These are phyloP conservation scores for Luehdorfia chinensis DNA, from an alignment of 1,140 invertebrate genomes.

Conservation along the genomic window DNA sequence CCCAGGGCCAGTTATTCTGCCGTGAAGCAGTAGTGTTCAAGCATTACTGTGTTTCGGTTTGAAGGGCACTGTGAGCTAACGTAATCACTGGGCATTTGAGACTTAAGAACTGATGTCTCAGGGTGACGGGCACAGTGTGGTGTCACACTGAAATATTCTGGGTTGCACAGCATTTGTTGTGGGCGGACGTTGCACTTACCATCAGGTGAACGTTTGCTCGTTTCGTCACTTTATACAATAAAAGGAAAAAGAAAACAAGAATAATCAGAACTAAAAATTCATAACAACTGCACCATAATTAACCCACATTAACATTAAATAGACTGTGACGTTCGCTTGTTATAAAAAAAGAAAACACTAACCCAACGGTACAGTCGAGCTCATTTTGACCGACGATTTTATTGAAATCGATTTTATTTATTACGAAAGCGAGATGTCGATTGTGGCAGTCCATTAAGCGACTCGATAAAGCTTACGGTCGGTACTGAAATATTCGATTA, in stretches of 20 bases:
- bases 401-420: conserved; percentile 18
- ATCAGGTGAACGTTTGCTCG: too few species aligned
- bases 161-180: too few species aligned
- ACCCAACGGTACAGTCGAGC: background rate
- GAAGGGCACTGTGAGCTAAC: too few species aligned
- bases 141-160: too few species aligned
- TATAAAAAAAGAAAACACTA: conserved; percentile 2
- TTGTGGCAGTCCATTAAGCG: conserved; percentile 14
- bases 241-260: background rate
- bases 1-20: too few species aligned
- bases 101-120: too few species aligned
- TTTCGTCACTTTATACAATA: too few species aligned
- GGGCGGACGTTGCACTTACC: too few species aligned
- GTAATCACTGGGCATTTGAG: too few species aligned
- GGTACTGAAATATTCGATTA: conserved; percentile 12
- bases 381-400: conserved; percentile 1
- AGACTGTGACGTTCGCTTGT: conserved; percentile 9
- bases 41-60: too few species aligned
- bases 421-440: conserved; percentile 12
- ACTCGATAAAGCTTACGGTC: conserved; percentile 8
- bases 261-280: background rate
- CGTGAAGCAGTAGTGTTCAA: too few species aligned
- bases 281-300: conserved; percentile 10
- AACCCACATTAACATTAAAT: conserved; percentile 1
- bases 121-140: too few species aligned